phyloP scores from a whole-genome alignment of 2,888 invertebrate species.

The Taphrorychus bicolor region DNA sequence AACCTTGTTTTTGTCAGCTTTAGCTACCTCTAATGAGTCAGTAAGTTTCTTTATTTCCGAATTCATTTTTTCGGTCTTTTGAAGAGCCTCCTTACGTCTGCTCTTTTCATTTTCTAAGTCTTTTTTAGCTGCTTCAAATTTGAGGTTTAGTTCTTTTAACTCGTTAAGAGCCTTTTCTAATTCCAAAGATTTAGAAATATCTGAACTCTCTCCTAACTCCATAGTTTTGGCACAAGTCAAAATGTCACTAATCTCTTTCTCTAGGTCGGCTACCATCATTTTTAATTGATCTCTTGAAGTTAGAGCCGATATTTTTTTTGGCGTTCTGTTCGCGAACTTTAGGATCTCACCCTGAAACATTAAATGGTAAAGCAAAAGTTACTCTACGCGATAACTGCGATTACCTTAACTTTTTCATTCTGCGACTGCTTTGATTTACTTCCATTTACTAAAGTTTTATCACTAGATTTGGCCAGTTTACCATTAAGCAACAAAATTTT shows the following conservation, averaged over 20 bases:
- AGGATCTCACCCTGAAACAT: slow-evolving; percentile 66
- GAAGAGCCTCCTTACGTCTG: slow-evolving; percentile 62
- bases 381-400: neutral
- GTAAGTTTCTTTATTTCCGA: slow-evolving; percentile 59
- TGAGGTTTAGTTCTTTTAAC: slow-evolving; percentile 64
- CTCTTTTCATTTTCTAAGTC: slow-evolving; percentile 65
- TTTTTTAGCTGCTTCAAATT: slow-evolving; percentile 62
- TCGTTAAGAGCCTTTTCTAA: slow-evolving; percentile 54
- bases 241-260: slow-evolving; percentile 83
- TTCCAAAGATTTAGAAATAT: slow-evolving; percentile 47
- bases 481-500: slow-evolving; percentile 81
- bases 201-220: slow-evolving; percentile 61
- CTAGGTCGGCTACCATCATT: slow-evolving; percentile 86
- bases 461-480: slow-evolving; percentile 63
- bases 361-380: neutral
- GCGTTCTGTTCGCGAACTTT: slow-evolving; percentile 72
- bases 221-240: slow-evolving; percentile 64
- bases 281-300: slow-evolving; percentile 78
- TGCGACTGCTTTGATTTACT: neutral
- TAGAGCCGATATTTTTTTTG: slow-evolving; percentile 76
- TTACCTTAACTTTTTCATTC: slow-evolving; percentile 72
- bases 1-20: slow-evolving; percentile 67
- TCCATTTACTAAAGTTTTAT: neutral
- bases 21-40: slow-evolving; percentile 63
- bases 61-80: slow-evolving; percentile 64